Base-by-base conservation (phyloP, 2,797 vertebrate species). In the Pseudomugil gertrudae region DNA sequence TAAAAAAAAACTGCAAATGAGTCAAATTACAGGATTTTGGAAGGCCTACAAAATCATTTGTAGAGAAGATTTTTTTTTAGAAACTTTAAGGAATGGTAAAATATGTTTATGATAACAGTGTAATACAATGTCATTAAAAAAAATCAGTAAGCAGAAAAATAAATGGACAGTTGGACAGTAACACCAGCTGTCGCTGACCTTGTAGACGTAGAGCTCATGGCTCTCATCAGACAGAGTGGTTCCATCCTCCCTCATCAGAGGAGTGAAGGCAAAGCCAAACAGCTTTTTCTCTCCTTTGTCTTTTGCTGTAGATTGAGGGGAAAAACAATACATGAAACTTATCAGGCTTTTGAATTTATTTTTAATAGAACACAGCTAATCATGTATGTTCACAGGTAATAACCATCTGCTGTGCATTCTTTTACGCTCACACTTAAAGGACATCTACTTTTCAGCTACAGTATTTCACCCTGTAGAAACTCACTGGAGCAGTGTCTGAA, bases 271-370 rank as follows among this genome's bases (percentile, higher is more conserved):
- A 76, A 99, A 99, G 32, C 97, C 98, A 84, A 99, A 98, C 65
- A 99, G 95, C 86, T 99, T 99, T 92, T 99, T 99, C 84, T 99
- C 98, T 50, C 97, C 98, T 89, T 98, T 99, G 89, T 99, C 98
- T 84, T 99, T 99, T 26, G 98, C 98, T 99, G 77, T 1, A 43
- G 50, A 73, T 40, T 0, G 3, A 60, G 21, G 52, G 21, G 23
- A 57, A 47, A 64, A 33, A 38, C 23, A 23, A 29, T 48, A 13
- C 10, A 3, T 47, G 33, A 23, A 2, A 40, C 17, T 43, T 26
- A n/a, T n/a, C n/a, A n/a, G n/a, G n/a, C n/a, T n/a, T n/a, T n/a
- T n/a, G n/a, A n/a, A n/a, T n/a, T n/a, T n/a, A 9, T 15, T 35
- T 51, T 10, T 36, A 9, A 19, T 6, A 3, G 0, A 26, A 23